phyloP scores from a whole-genome alignment of 2,797 vertebrate genomes.

The Melopsittacus undulatus region DNA sequence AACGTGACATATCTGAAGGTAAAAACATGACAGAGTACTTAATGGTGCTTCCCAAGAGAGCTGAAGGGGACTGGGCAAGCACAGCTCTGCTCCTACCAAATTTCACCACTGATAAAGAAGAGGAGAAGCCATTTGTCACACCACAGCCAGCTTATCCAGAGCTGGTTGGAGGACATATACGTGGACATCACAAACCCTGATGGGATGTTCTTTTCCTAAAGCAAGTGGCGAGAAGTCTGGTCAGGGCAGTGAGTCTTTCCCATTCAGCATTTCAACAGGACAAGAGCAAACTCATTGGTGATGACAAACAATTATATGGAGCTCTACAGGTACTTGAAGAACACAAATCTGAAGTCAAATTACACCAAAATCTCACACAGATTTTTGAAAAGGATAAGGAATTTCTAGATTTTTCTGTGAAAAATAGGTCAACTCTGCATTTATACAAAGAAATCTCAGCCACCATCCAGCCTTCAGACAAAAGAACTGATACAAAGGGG shows the following conservation, averaged over 20 bases:
- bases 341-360: neutral
- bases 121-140: too few relatives aligned
- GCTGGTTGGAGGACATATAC: neutral
- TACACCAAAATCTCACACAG: neutral
- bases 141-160: neutral
- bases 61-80: neutral
- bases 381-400: neutral
- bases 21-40: neutral
- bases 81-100: neutral
- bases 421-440: neutral
- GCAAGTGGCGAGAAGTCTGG: neutral
- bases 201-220: neutral
- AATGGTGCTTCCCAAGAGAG: neutral
- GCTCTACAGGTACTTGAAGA: neutral
- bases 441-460: neutral
- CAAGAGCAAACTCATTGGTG: neutral
- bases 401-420: neutral
- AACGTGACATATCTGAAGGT: too few relatives aligned
- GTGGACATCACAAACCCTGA: neutral
- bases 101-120: too few relatives aligned
- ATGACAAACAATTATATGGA: neutral
- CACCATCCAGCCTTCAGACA: neutral
- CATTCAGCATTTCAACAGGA: neutral
- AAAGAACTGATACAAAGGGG: neutral
- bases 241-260: neutral